Conservation (phyloP, 2,113 vertebrate genomes). For the western clawed frog (Xenopus tropicalis) region DNA sequence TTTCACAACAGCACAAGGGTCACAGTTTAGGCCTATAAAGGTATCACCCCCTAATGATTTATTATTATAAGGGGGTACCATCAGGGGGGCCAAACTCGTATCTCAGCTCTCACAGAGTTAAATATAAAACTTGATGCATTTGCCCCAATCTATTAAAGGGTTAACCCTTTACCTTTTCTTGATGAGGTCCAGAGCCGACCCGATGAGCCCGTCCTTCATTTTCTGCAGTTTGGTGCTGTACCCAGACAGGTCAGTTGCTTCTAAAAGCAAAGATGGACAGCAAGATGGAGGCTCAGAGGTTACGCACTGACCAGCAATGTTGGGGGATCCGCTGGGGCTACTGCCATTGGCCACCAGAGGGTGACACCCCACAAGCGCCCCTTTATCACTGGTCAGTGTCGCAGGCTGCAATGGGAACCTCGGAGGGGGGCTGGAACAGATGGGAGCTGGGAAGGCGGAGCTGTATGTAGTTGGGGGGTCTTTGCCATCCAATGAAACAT, state of each 20-base stretch:
- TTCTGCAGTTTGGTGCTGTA: conserved; percentile 85
- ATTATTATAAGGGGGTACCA: not conserved
- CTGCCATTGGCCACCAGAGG: conserved; percentile 45
- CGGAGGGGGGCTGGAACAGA: conserved; percentile 74
- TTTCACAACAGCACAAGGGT: too few species aligned
- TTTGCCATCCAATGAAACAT: conserved; percentile 36
- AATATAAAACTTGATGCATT: too few species aligned
- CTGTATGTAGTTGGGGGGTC: conserved; percentile 36
- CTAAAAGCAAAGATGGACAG: conserved; percentile 79
- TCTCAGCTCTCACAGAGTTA: too few species aligned
- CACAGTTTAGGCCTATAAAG: too few species aligned
- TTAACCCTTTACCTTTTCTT: conserved; percentile 78
- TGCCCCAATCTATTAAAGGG: not conserved
- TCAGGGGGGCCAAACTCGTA: not conserved
- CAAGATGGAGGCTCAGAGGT: conserved; percentile 71
- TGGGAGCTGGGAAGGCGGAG: conserved; percentile 47
- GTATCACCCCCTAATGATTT: too few species aligned
- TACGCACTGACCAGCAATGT: conserved; percentile 59
- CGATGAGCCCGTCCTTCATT: conserved; percentile 85
- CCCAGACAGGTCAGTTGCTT: conserved; percentile 78
- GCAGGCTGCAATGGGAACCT: conserved; percentile 68
- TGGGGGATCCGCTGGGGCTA: conserved; percentile 50
- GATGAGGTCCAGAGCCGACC: conserved; percentile 83
- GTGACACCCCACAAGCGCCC: conserved; percentile 47
- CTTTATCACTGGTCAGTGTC: conserved; percentile 47